These are phyloP conservation scores for Characodon lateralis DNA, from an alignment of 2,797 vertebrate genomes.

Conservation along the genomic window DNA sequence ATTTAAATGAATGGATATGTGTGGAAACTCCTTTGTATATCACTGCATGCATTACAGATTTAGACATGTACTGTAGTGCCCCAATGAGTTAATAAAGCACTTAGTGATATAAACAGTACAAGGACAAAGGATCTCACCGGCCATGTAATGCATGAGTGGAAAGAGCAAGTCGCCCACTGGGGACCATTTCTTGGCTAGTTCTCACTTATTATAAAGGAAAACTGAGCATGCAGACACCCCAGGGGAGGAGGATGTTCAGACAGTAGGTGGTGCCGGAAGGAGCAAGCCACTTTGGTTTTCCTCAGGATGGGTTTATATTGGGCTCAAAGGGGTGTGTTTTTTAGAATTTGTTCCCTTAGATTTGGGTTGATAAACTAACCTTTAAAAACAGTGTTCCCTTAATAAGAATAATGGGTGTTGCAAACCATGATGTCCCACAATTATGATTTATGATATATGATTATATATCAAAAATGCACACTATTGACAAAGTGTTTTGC, in stretches of 20 bases:
- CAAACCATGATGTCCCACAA: too few relatives aligned
- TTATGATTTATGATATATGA: too few relatives aligned
- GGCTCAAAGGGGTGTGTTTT: conserved; percentile 3
- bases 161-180: conserved; percentile 44
- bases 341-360: conserved; percentile 14
- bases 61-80: conserved; percentile 16
- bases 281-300: conserved; percentile 33
- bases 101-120: conserved; percentile 40
- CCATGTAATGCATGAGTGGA: conserved; percentile 36
- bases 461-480: too few relatives aligned
- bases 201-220: conserved; percentile 55
- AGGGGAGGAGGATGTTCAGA: conserved; percentile 50
- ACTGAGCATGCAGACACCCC: conserved; percentile 48
- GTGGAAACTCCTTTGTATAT: not conserved
- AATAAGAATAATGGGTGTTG: too few relatives aligned
- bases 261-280: conserved; percentile 39
- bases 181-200: conserved; percentile 44
- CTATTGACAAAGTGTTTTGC: too few relatives aligned
- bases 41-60: not conserved
- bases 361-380: not conserved
- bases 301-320: conserved; percentile 16
- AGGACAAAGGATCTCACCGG: conserved; percentile 52
- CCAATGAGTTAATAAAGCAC: conserved; percentile 35
- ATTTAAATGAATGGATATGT: not conserved
- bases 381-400: too few relatives aligned